phyloP scores from a whole-genome alignment of 92 coral and sea anemone species.

The Actinostola sp. region DNA sequence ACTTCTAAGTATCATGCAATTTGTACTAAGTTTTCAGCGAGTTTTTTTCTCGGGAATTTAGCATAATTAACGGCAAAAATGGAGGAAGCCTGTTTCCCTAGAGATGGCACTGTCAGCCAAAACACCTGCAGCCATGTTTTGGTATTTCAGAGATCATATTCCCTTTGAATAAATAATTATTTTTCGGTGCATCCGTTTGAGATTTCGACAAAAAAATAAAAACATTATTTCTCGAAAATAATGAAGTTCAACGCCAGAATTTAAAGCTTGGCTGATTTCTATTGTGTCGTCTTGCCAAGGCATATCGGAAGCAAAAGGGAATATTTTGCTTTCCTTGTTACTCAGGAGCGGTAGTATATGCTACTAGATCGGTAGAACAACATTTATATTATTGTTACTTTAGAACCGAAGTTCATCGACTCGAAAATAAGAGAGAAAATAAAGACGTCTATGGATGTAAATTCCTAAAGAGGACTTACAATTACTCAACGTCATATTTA shows the following conservation, averaged over 20 bases:
- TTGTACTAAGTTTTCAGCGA: too few relatives aligned
- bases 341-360: not conserved
- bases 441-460: not conserved
- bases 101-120: not conserved
- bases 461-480: conserved; percentile 1
- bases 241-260: too few relatives aligned
- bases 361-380: not conserved
- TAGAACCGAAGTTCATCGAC: not conserved
- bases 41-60: not conserved
- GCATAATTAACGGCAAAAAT: not conserved
- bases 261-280: not conserved
- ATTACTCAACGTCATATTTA: not conserved
- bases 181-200: not conserved
- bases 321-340: not conserved
- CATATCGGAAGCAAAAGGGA: too few relatives aligned
- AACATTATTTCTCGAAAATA: not conserved
- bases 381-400: not conserved
- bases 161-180: conserved; percentile 13
- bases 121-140: conserved; percentile 22
- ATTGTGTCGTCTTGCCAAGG: not conserved
- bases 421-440: not conserved
- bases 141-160: conserved; percentile 16
- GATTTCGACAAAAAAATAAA: not conserved
- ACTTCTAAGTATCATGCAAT: too few relatives aligned
- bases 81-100: not conserved